Evolutionary conservation across 2,113 vertebrate species (phyloP).

Genomic region (Platichthys stellatus): DNA sequence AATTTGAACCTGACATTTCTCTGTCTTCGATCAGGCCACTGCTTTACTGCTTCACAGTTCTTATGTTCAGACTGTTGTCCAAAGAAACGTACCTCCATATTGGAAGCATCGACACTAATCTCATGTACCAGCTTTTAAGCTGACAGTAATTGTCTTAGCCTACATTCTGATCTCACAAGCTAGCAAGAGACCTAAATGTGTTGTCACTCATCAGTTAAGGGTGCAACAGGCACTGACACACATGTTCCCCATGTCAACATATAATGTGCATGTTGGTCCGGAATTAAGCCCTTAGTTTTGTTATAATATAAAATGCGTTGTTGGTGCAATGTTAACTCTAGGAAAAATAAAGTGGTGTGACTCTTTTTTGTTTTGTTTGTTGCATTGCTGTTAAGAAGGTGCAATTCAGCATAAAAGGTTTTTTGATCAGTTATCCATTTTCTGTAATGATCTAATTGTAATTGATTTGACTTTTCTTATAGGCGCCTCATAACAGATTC

Average conservation of each 20-base stretch:
- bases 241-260: not conserved
- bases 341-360: not conserved
- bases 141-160: conserved; percentile 76
- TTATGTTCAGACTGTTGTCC: conserved; percentile 6
- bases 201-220: conserved; percentile 20
- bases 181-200: conserved; percentile 16
- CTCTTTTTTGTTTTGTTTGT: not conserved
- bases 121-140: conserved; percentile 54
- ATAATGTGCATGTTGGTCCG: not conserved
- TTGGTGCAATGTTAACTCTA: not conserved
- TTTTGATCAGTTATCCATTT: conserved; percentile 7
- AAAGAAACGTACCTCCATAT: conserved; percentile 16
- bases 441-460: conserved; percentile 19
- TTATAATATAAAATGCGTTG: not conserved
- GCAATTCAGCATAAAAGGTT: not conserved
- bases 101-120: conserved; percentile 47
- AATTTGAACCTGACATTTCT: not conserved
- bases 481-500: conserved; percentile 99
- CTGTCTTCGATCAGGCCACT: too few relatives aligned
- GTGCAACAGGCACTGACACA: not conserved
- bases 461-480: conserved; percentile 54
- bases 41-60: not conserved
- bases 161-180: conserved; percentile 63
- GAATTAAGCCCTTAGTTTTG: not conserved
- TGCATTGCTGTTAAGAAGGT: not conserved